Base-by-base conservation (phyloP, 2,797 vertebrate genomes). In the Girardinus metallicus region DNA sequence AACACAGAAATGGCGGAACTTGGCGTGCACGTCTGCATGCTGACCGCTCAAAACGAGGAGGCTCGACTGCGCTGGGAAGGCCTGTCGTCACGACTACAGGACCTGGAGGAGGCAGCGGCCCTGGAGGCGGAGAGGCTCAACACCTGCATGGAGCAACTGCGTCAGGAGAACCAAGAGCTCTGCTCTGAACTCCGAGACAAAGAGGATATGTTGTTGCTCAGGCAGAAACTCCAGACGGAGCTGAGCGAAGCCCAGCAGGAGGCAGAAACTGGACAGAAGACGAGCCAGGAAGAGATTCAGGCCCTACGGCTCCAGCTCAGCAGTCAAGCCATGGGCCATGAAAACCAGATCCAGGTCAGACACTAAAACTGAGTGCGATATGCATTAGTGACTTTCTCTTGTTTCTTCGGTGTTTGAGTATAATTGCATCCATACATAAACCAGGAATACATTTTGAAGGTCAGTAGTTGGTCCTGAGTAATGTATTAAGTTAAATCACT, bases 1-100 rank as follows among this genome's bases (percentile, higher is more conserved):
- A 97, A 98, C 93, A 97, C 95, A 0, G 98, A 98, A 85, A 97
- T 95, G 0, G 97, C 97, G 0, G 97, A 98, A 85, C 97, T 99
- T 0, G 97, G 97, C 1, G 95, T 97, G 71, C 97, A 96, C 12
- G 96, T 97, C 72, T 98, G 97, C n/a, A 86, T 94, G 77, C 94
- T 98, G 74, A 97, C 95, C 0, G 95, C 96, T 0, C 96, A 99
- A 89, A 98, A 96, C 0, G 93, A 96, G 77, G 95, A 94, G 79
- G 91, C 96, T 8, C 94, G 95, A 75, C 89, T 93, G 68, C 95
- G 93, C 2, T 94, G 96, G 92, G 94, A 95, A 44, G 87, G 82
- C 12, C 80, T 96, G 83, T 87, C 91, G 0, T 79, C 92, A 39
- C 94, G 90, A 68, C 92, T 97, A 57, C 91, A 80, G 71, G 92